phyloP scores from a whole-genome alignment of 2,113 vertebrate genomes.

The Lonchura striata region DNA sequence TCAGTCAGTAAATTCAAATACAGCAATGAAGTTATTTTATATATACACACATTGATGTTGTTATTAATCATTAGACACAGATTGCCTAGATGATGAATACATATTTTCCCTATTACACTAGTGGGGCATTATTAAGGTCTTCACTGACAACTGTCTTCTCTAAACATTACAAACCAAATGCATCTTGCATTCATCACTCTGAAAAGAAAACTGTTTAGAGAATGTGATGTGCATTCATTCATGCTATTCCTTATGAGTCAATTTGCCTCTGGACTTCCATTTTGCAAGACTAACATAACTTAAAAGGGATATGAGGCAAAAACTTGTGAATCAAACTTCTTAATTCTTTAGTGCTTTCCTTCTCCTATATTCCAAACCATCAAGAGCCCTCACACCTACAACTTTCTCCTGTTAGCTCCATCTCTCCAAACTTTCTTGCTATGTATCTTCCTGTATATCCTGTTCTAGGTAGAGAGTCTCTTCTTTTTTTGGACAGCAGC shows the following conservation, averaged over 20 bases:
- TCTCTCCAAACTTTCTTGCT: background rate
- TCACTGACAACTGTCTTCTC: background rate
- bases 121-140: background rate
- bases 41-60: background rate
- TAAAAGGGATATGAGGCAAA: background rate
- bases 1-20: background rate
- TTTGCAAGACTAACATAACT: background rate
- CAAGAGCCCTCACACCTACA: background rate
- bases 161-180: background rate
- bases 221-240: background rate
- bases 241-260: background rate
- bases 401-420: background rate
- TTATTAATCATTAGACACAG: background rate
- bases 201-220: background rate
- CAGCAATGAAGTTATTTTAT: background rate
- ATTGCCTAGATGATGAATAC: background rate
- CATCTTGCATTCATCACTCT: background rate
- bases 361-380: background rate
- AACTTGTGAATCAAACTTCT: background rate
- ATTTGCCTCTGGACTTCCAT: background rate
- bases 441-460: rapidly evolving
- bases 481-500: background rate
- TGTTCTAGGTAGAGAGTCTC: background rate
- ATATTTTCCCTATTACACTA: background rate
- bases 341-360: background rate